phyloP scores from a whole-genome alignment of 2,888 invertebrate genomes.

The Polymixis lichenea region DNA sequence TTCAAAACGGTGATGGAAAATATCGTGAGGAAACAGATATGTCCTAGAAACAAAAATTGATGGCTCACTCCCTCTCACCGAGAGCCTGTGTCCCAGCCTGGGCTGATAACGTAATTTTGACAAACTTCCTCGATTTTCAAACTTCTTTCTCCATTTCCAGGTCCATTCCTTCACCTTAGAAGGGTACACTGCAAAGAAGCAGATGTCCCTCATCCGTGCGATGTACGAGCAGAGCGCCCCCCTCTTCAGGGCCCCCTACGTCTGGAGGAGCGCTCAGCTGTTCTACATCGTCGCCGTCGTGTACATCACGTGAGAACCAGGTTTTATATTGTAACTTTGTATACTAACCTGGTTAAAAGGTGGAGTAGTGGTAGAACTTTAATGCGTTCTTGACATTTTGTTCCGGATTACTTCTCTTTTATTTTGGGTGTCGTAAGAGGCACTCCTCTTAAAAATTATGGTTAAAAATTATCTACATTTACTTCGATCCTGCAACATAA shows the following conservation, averaged over 20 bases:
- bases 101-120: too few relatives aligned
- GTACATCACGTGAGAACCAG: conserved; percentile 85
- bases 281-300: conserved; percentile 86
- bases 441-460: too few relatives aligned
- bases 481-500: neutral
- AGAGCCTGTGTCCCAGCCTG: too few relatives aligned
- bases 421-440: neutral
- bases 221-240: conserved; percentile 85
- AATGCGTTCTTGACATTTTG: neutral
- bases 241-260: conserved; percentile 81
- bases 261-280: conserved; percentile 81
- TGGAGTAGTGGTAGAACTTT: neutral
- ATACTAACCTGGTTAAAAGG: conserved; percentile 21
- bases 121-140: neutral
- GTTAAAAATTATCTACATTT: neutral
- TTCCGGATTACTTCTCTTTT: neutral
- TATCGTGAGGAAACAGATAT: too few relatives aligned
- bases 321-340: conserved; percentile 68
- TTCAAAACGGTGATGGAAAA: too few relatives aligned
- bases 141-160: conserved; percentile 69
- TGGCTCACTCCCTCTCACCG: too few relatives aligned
- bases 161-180: conserved; percentile 75
- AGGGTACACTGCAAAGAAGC: conserved; percentile 71
- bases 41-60: too few relatives aligned
- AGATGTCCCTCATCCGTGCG: conserved; percentile 74